Evolutionary conservation across 2,113 vertebrate species (phyloP).

Genomic region (Toxostoma redivivum): DNA sequence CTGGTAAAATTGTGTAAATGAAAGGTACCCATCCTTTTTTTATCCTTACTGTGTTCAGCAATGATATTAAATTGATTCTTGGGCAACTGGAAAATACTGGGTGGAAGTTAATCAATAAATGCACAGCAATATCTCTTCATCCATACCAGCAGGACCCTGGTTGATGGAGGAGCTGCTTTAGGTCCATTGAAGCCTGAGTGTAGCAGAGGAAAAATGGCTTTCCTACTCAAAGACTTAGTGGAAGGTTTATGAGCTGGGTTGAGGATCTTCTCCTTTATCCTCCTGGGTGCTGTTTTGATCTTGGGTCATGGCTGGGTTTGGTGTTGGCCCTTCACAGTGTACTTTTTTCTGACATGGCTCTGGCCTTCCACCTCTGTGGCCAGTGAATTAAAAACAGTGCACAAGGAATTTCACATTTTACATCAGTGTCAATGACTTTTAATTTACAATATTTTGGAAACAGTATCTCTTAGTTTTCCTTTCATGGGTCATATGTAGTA

Average conservation of each 20-base stretch:
- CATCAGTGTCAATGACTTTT: neutral
- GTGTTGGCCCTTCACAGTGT: neutral
- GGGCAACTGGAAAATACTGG: slow-evolving; percentile 8
- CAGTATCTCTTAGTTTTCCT: neutral
- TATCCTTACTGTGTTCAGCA: slow-evolving; percentile 6
- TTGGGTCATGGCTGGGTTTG: neutral
- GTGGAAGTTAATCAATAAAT: slow-evolving; percentile 41
- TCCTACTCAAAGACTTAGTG: neutral
- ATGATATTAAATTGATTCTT: slow-evolving; percentile 33
- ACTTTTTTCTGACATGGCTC: neutral
- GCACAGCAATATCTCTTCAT: neutral
- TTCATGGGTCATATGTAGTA: neutral
- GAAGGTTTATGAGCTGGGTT: neutral
- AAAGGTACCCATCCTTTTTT: neutral
- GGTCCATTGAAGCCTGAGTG: neutral
- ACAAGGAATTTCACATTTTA: neutral
- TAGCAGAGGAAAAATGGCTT: neutral
- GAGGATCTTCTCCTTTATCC: neutral
- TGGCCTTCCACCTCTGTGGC: neutral
- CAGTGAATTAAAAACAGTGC: neutral
- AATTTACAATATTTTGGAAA: neutral
- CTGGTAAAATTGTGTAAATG: neutral
- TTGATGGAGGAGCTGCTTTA: neutral
- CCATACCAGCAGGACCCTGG: neutral
- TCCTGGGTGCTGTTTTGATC: neutral